Conservation (phyloP, 2,888 invertebrate genomes). For the Glaucopsyche alexis region DNA sequence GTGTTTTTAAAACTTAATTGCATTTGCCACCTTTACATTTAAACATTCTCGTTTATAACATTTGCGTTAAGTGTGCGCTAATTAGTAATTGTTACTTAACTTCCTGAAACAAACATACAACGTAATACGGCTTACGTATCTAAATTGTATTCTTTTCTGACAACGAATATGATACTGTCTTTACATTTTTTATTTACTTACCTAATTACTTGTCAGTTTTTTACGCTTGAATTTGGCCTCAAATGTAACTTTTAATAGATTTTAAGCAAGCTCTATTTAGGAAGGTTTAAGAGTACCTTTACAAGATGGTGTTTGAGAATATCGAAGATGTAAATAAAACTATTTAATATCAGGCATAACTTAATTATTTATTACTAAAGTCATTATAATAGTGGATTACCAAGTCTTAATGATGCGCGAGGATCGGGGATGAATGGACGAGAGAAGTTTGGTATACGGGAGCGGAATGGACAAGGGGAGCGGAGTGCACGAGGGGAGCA, state of each 20-base stretch:
- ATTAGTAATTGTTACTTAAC: constrained; percentile 51
- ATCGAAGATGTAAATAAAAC: neutral
- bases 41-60: constrained; percentile 13
- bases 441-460: neutral
- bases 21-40: constrained; percentile 6
- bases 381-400: constrained; percentile 41
- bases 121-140: constrained; percentile 23
- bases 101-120: constrained; percentile 26
- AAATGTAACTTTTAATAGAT: no score
- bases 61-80: constrained; percentile 38
- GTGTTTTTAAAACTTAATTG: neutral
- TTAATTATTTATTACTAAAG: constrained; percentile 43
- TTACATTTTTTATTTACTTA: constrained; percentile 6
- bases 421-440: constrained; percentile 14
- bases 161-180: neutral
- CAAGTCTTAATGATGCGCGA: constrained; percentile 18
- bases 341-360: neutral
- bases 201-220: neutral
- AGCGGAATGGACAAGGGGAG: constrained; percentile 33
- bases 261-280: no score
- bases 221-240: no score
- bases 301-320: no score
- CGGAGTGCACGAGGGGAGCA: constrained; percentile 41
- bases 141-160: constrained; percentile 22
- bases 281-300: no score